These are phyloP conservation scores for Stercorarius parasiticus DNA, from an alignment of 2,113 vertebrate genomes.

Conservation along the genomic window DNA sequence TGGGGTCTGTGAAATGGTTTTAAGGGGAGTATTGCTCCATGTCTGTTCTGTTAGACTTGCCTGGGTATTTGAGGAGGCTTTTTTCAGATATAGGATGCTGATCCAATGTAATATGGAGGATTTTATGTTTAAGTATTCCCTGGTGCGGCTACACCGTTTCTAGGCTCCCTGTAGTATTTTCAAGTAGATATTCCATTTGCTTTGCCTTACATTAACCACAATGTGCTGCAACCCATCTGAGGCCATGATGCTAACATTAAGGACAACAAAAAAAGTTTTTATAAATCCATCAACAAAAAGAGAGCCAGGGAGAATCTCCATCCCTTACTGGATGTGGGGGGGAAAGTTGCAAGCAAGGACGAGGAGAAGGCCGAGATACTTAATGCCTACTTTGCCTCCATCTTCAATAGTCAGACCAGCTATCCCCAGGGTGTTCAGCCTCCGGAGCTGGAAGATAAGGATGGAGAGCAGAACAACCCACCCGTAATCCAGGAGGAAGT, in stretches of 20 bases:
- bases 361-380: too few species aligned
- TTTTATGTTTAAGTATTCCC: neutral
- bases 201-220: neutral
- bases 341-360: too few species aligned
- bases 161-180: neutral
- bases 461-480: too few species aligned
- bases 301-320: too few species aligned
- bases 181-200: neutral
- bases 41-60: neutral
- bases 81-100: neutral
- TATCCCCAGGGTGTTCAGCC: too few species aligned
- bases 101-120: neutral
- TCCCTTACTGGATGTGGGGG: too few species aligned
- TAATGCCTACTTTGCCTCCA: too few species aligned
- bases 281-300: too few species aligned
- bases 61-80: neutral
- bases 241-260: accelerated
- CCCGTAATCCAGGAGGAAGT: too few species aligned
- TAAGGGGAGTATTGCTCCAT: neutral
- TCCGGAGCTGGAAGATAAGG: too few species aligned
- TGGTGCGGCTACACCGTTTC: neutral
- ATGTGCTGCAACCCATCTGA: neutral
- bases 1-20: neutral
- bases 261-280: too few species aligned
- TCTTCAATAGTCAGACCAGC: too few species aligned